Conservation (phyloP, 1,140 invertebrate genomes). For the Drosophila parabipectinata region DNA sequence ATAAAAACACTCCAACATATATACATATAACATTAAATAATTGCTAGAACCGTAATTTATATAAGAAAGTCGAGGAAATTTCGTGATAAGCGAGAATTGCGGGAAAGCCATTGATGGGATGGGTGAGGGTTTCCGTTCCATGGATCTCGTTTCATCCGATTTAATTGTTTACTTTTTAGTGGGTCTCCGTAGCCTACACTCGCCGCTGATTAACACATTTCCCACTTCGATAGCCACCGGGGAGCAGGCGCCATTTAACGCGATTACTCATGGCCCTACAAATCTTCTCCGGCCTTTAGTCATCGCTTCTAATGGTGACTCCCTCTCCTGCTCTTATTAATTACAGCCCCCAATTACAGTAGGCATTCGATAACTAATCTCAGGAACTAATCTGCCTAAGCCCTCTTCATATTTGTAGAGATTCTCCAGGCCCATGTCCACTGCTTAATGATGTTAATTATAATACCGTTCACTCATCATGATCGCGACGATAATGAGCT, state of each 20-base stretch:
- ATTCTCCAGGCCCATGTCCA: conserved; percentile 12
- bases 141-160: conserved; percentile 25
- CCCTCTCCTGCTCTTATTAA: conserved; percentile 8
- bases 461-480: conserved; percentile 63
- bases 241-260: conserved; percentile 60
- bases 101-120: conserved; percentile 19
- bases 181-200: neutral
- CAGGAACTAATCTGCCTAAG: neutral
- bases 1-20: conserved; percentile 8
- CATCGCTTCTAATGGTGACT: conserved; percentile 49
- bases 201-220: conserved; percentile 62
- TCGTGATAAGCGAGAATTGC: conserved; percentile 27
- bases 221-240: conserved; percentile 16
- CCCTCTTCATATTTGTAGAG: conserved; percentile 1
- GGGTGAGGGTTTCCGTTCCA: conserved; percentile 29
- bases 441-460: conserved; percentile 65
- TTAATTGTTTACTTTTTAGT: conserved; percentile 50
- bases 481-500: conserved; percentile 55
- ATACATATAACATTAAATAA: conserved; percentile 38
- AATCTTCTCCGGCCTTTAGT: conserved; percentile 50
- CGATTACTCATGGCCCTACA: conserved; percentile 61
- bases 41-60: conserved; percentile 37
- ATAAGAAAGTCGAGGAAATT: conserved; percentile 25
- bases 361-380: neutral
- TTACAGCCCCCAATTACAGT: conserved; percentile 14